Evolutionary conservation across 2,888 invertebrate genomes (phyloP).

Genomic region (Laspeyria flexula): DNA sequence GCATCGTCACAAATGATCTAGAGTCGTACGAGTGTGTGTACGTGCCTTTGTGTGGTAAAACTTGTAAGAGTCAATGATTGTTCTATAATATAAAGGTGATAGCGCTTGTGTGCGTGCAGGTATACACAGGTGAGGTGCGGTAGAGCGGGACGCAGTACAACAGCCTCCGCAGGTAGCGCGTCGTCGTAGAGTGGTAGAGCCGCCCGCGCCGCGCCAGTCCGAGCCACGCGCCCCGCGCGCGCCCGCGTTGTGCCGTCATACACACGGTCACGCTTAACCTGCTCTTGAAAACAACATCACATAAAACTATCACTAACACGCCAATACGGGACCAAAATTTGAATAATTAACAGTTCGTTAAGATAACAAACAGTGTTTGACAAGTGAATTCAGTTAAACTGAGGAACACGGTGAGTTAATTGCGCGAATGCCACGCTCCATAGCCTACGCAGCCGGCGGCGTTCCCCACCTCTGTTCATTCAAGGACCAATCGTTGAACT

Average conservation of each 20-base stretch:
- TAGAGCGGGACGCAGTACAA: constrained; percentile 71
- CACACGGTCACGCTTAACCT: constrained; percentile 54
- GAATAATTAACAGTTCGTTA: constrained; percentile 14
- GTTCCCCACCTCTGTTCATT: constrained; percentile 80
- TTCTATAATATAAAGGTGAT: constrained; percentile 16
- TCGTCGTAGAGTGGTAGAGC: too few species aligned
- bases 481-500: constrained; percentile 84
- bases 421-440: constrained; percentile 83
- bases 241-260: constrained; percentile 62
- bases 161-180: constrained; percentile 71
- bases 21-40: constrained; percentile 13
- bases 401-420: constrained; percentile 59
- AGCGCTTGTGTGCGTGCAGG: constrained; percentile 55
- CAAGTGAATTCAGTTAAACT: constrained; percentile 43
- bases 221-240: constrained; percentile 72
- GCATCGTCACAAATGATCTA: constrained; percentile 12
- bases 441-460: constrained; percentile 82
- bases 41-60: constrained; percentile 10
- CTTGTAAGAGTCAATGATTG: constrained; percentile 45
- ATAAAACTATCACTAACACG: constrained; percentile 42
- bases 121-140: constrained; percentile 50
- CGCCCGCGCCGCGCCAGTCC: constrained; percentile 58
- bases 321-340: constrained; percentile 16
- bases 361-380: constrained; percentile 37
- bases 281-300: constrained; percentile 61